phyloP scores from a whole-genome alignment of 2,797 vertebrate species.

The Chelonia mydas region DNA sequence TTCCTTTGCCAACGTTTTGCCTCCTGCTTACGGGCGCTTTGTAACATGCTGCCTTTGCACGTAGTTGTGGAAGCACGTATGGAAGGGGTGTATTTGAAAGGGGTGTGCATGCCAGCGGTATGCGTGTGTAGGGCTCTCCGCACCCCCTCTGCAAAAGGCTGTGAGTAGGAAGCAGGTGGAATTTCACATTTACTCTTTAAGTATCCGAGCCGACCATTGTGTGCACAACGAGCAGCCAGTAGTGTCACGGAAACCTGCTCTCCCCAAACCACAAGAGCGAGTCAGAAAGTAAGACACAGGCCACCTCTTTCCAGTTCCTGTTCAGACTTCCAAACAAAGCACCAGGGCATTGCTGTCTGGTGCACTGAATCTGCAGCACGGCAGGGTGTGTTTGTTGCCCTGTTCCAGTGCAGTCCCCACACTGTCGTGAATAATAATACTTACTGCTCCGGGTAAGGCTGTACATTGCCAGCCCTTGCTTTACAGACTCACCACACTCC shows the following conservation, averaged over 20 bases:
- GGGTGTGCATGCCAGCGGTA: neutral
- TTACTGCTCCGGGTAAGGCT: neutral
- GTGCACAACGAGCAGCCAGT: neutral
- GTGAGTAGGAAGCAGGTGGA: neutral
- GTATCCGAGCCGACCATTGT: neutral
- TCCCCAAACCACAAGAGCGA: neutral
- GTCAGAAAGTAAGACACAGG: neutral
- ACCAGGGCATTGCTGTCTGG: neutral
- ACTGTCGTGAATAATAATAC: neutral
- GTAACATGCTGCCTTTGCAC: neutral
- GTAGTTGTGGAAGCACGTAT: neutral
- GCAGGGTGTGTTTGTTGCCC: neutral
- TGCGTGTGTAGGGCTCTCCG: neutral
- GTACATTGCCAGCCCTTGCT: neutral
- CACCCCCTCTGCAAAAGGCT: neutral
- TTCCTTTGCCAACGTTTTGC: constrained; percentile 9
- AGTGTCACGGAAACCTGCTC: neutral
- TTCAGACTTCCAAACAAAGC: neutral
- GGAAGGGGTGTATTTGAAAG: neutral
- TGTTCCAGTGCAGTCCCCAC: neutral
- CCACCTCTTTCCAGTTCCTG: neutral
- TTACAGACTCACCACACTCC: neutral
- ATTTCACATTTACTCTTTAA: neutral
- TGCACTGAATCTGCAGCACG: neutral
- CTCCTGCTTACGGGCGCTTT: constrained; percentile 12